Conservation (phyloP, 2,113 vertebrate species). For the Micromys minutus region DNA sequence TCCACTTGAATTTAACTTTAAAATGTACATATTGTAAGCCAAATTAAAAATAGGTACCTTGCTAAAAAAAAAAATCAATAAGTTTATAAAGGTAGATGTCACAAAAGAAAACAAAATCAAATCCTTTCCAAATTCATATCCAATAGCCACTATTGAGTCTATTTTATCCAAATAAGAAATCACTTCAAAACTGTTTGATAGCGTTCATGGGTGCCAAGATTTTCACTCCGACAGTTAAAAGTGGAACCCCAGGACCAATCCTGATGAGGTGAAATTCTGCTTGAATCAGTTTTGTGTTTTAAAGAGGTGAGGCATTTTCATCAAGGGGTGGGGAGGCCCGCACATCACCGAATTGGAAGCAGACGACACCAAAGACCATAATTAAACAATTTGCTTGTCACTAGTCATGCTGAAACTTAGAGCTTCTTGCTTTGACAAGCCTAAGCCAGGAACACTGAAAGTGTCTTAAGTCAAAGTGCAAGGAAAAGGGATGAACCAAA, state of each 20-base stretch:
- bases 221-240: conserved; percentile 58
- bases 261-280: conserved; percentile 54
- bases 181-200: conserved; percentile 41
- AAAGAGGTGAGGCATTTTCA: conserved; percentile 62
- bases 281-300: conserved; percentile 60
- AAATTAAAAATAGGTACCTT: conserved; percentile 26
- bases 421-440: conserved; percentile 64
- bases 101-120: conserved; percentile 20
- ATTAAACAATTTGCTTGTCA: conserved; percentile 77
- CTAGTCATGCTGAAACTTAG: conserved; percentile 63
- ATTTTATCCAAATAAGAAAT: conserved; percentile 38
- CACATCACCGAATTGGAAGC: conserved; percentile 45
- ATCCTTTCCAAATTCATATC: conserved; percentile 36
- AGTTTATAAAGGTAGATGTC: conserved; percentile 15
- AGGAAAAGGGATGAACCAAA: conserved; percentile 52
- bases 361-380: conserved; percentile 70
- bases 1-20: conserved; percentile 44
- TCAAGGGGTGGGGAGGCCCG: conserved; percentile 47
- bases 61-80: conserved; percentile 47
- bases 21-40: conserved; percentile 13
- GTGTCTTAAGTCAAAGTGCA: conserved; percentile 65
- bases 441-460: conserved; percentile 50
- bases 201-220: conserved; percentile 15
- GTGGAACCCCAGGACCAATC: conserved; percentile 34
- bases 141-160: neutral